Percentiles rank a stretch among this genome's conserved stretches.
Evolutionary conservation across 2,113 vertebrate species (phyloP).

Genomic region (Tupaia tana): DNA sequence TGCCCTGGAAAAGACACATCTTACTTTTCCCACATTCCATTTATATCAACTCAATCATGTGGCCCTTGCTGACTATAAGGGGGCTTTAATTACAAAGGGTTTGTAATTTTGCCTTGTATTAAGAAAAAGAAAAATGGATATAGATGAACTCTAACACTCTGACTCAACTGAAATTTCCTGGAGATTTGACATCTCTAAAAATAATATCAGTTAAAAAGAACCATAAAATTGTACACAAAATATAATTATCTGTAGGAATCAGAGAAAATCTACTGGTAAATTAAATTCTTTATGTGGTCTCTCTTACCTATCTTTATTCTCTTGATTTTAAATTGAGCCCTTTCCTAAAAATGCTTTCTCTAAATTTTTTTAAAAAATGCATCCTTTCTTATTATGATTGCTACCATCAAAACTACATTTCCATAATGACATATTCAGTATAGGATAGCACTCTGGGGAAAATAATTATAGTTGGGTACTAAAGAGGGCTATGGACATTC

Average conservation of each 20-base stretch:
- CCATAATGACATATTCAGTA: not conserved
- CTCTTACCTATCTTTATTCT: not conserved
- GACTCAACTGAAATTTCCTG: not conserved
- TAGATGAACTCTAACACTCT: not conserved
- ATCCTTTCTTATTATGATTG: not conserved
- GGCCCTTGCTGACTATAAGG: not conserved
- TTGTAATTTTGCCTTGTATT: not conserved
- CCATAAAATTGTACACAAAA: not conserved
- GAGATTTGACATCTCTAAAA: not conserved
- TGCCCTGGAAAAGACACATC: not conserved
- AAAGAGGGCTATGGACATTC: not conserved
- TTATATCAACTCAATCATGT: not conserved
- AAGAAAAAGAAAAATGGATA: conserved; percentile 16
- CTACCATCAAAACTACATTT: not conserved
- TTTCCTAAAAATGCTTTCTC: conserved; percentile 50
- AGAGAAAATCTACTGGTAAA: conserved; percentile 21
- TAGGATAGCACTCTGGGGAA: not conserved
- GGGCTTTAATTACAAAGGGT: not conserved
- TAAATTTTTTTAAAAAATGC: not conserved
- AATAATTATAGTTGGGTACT: not conserved
- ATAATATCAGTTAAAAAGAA: not conserved
- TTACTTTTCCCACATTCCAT: not conserved
- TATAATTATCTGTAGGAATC: not conserved
- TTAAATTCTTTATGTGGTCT: not conserved
- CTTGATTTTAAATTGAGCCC: not conserved